Base-by-base conservation (phyloP, 2,797 vertebrate genomes). In the Artibeus jamaicensis region DNA sequence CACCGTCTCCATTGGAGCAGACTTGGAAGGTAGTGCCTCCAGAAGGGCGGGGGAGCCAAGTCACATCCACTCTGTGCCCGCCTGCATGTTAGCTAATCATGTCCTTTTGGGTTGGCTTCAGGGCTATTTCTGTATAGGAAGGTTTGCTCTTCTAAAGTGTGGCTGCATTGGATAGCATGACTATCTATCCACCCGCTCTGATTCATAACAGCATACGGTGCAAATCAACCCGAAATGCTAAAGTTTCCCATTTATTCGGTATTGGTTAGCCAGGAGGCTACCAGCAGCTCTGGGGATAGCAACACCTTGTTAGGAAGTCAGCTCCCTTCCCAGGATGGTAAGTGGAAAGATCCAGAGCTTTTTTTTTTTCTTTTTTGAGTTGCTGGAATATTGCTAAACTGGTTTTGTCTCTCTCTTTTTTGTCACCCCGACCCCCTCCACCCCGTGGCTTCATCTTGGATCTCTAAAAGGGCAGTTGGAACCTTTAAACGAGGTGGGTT, bases 401-500 rank as follows among this genome's bases (percentile, higher is more conserved):
- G 97, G 91, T 98, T 97, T 98, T 98, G 94, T 98, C 95, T 97
- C 95, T 98, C 97, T 98, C 89, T 94, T 94, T 94, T 97, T 96
- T 98, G 86, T 86, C 62, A 46, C 50, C 95, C 87, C 81, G 29
- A 4, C 81, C 84, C 91, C 73, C 89, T 81, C 50, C 5, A 10
- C 81, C 67, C 95, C 83, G 96, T 97, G 98, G 96, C 98, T 98
- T 98, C 96, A 84, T 97, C 95, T 15, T 97, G 98, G 97, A 98
- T 99, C 98, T 99, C 98, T 98, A 99, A 99, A 99, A 99, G 99
- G 99, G 98, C 99, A 99, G 99, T 98, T 99, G 99, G 99, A 99
- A 98, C 99, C 99, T 97, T 98, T 99, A 98, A 99, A 99, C 95
- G 99, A 99, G 99, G 99, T 99, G 98, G 98, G 99, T 98, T 98